A percentile compares a stretch with the other conserved stretches of the same genome.
Evolutionary conservation across 2,888 invertebrate species (phyloP).

Genomic region (Drosophila parthenogenetica): DNA sequence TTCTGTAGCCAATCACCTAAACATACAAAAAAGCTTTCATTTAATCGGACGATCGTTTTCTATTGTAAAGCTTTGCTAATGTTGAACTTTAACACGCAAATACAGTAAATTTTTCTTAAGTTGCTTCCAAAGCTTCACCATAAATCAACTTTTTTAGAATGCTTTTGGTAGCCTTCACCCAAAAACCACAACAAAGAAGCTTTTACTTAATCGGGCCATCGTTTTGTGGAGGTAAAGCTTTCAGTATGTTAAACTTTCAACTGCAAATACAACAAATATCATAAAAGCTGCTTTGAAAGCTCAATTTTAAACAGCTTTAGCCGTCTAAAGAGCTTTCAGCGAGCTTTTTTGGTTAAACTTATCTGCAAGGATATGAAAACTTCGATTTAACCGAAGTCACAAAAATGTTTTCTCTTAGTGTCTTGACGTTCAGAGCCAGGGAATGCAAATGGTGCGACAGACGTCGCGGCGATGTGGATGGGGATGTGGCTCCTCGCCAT

Average conservation of each 20-base stretch:
- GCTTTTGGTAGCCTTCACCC: too few relatives aligned
- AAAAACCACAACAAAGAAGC: too few relatives aligned
- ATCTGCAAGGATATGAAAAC: constrained; percentile 19
- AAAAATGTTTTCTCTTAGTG: background rate
- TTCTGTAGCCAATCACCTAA: background rate
- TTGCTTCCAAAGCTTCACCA: background rate
- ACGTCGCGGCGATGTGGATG: constrained; percentile 74
- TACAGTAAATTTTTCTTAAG: background rate
- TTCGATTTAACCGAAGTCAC: background rate
- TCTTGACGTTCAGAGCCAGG: constrained; percentile 79
- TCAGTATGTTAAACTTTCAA: too few relatives aligned
- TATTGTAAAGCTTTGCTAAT: constrained; percentile 5
- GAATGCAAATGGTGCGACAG: constrained; percentile 84
- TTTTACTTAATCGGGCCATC: too few relatives aligned
- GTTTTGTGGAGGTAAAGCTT: too few relatives aligned
- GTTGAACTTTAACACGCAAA: background rate
- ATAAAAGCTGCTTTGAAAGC: background rate
- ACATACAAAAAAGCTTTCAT: background rate
- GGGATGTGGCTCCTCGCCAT: constrained; percentile 76
- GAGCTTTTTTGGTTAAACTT: background rate
- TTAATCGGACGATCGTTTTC: constrained; percentile 5
- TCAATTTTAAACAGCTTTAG: background rate
- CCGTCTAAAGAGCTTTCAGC: background rate
- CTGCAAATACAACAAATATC: too few relatives aligned
- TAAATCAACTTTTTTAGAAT: too few relatives aligned